These are phyloP conservation scores for Andrena bicolor DNA, from an alignment of 2,888 invertebrate species.

Conservation along the genomic window DNA sequence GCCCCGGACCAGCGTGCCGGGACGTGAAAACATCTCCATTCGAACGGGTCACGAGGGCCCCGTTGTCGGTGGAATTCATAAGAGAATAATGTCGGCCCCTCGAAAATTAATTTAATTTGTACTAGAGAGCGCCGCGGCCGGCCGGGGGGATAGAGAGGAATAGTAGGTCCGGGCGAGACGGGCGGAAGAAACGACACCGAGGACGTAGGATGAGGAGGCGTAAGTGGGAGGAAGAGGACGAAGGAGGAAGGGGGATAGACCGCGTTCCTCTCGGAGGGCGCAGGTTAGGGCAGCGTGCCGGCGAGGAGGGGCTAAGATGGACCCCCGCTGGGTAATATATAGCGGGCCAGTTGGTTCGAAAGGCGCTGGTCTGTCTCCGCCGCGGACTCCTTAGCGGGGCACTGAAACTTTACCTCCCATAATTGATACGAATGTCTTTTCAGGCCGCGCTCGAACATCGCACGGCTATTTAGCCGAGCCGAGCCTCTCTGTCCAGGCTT, in stretches of 20 bases:
- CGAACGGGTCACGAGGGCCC: constrained; percentile 69
- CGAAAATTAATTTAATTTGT: constrained; percentile 84
- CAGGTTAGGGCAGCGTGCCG: constrained; percentile 72
- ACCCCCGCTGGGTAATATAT: constrained; percentile 84
- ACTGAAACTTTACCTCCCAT: constrained; percentile 81
- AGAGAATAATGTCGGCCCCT: constrained; percentile 81
- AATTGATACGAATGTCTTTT: constrained; percentile 84
- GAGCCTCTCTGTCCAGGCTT: constrained; percentile 35
- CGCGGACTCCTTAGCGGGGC: constrained; percentile 78
- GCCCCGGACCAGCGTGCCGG: constrained; percentile 56
- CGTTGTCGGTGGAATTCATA: constrained; percentile 78
- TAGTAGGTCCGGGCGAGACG: constrained; percentile 19
- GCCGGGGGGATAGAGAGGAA: constrained; percentile 33
- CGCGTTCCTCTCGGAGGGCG: constrained; percentile 61
- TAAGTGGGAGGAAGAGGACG: not conserved
- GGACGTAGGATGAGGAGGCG: constrained; percentile 4
- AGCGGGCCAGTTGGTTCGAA: constrained; percentile 82
- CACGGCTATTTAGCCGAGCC: constrained; percentile 77
- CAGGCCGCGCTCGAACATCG: constrained; percentile 80
- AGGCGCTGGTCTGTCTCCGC: constrained; percentile 82
- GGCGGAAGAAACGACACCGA: constrained; percentile 16
- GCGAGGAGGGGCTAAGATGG: constrained; percentile 62
- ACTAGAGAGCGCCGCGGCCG: constrained; percentile 71
- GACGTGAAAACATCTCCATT: constrained; percentile 80
- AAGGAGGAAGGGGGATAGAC: constrained; percentile 35